phyloP scores from a whole-genome alignment of 2,888 invertebrate genomes.

The Galeopsomyia nigrocyanea region DNA sequence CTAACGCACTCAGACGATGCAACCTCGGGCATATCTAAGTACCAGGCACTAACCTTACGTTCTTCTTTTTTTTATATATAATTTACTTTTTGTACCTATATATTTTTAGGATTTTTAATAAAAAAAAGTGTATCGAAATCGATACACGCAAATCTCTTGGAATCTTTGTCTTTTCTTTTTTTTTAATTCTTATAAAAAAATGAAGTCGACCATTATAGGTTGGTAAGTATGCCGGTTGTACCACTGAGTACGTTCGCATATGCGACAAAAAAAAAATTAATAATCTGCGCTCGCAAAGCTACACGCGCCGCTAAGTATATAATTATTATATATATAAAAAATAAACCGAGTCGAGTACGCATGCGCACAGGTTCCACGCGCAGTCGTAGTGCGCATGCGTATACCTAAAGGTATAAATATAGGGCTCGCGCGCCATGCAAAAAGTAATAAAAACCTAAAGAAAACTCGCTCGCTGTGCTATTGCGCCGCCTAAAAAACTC shows the following conservation, averaged over 20 bases:
- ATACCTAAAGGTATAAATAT: constrained; percentile 26
- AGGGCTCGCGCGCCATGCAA: constrained; percentile 55
- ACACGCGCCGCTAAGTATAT: constrained; percentile 28
- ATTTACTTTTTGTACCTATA: no score
- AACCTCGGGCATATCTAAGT: background rate
- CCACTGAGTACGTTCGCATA: constrained; percentile 36
- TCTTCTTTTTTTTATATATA: no score
- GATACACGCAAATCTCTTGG: no score
- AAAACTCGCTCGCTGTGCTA: constrained; percentile 60
- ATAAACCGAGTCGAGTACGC: constrained; percentile 23
- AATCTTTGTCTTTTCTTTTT: no score
- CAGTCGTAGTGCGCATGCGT: constrained; percentile 10
- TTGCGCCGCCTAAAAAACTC: constrained; percentile 59
- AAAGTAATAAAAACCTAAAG: constrained; percentile 30
- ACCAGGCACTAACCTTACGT: no score
- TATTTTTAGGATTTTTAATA: no score
- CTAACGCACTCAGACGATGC: constrained; percentile 22
- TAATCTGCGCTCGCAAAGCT: constrained; percentile 33
- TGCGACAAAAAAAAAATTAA: constrained; percentile 38
- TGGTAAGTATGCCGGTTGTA: no score
- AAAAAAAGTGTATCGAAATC: no score
- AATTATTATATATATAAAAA: constrained; percentile 12
- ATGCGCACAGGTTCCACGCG: background rate
- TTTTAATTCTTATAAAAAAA: background rate
- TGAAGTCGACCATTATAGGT: no score